A percentile compares a stretch with the other conserved stretches of the same genome.
phyloP scores from a whole-genome alignment of 2,797 vertebrate species.

The Sebastes kiyomatsui region DNA sequence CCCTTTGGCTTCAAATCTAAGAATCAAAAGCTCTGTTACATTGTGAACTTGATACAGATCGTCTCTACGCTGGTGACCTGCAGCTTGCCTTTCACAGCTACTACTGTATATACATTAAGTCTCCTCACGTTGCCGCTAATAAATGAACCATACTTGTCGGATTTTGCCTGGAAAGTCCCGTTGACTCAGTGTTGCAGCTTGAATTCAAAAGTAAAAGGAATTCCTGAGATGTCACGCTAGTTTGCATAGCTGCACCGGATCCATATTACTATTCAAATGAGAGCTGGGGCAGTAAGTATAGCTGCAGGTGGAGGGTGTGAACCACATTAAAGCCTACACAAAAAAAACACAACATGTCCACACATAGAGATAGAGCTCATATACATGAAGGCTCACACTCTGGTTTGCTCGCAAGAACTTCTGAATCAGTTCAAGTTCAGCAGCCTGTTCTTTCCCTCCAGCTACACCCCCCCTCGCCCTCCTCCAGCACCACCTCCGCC shows the following conservation, averaged over 20 bases:
- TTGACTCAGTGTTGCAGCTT: slow-evolving; percentile 1
- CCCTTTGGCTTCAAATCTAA: neutral
- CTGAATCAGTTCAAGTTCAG: slow-evolving; percentile 50
- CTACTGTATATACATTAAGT: slow-evolving; percentile 7
- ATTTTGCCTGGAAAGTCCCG: slow-evolving; percentile 42
- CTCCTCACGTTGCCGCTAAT: neutral
- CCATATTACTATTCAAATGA: slow-evolving; percentile 47
- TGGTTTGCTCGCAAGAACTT: slow-evolving; percentile 38
- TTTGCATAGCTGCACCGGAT: slow-evolving; percentile 37
- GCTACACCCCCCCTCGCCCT: neutral
- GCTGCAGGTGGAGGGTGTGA: slow-evolving; percentile 41
- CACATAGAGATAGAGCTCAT: slow-evolving; percentile 26
- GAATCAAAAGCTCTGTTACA: neutral
- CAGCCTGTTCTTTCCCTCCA: slow-evolving; percentile 41
- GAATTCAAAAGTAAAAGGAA: slow-evolving; percentile 27
- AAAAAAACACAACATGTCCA: slow-evolving; percentile 3
- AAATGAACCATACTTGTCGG: neutral
- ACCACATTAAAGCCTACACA: slow-evolving; percentile 3
- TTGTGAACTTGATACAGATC: neutral
- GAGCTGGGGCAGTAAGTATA: slow-evolving; percentile 15
- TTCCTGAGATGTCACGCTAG: slow-evolving; percentile 28
- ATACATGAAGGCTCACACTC: slow-evolving; percentile 37
- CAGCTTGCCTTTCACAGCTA: neutral
- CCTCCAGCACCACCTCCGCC: no score
- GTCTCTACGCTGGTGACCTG: neutral